Base-by-base conservation (phyloP, 2,797 vertebrate genomes). In the Thamnophis elegans region DNA sequence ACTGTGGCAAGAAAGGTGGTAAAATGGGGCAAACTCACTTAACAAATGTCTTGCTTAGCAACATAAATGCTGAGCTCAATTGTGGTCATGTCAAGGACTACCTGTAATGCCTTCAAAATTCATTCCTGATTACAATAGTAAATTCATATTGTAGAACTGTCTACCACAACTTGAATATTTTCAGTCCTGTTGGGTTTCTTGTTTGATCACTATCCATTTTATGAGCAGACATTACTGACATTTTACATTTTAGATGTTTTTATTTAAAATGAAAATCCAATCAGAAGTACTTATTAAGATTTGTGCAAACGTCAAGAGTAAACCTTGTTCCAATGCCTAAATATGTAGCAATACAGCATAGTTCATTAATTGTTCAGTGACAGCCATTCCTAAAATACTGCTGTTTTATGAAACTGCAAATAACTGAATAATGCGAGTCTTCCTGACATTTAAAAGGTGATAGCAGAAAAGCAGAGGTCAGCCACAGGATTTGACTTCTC, bases 191-290 rank as follows among this genome's bases (percentile, higher is more conserved):
- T 65, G 62, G 28, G 12, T 65, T 65, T 13, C 12, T 4, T 65
- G 12, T n/a, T 13, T 65, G 11, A 65, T n/a, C 28, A 28, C 9
- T 65, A 65, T 65, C 12, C 12, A 65, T 73, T 36, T 73, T 36
- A 73, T 73, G 7, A 36, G 7, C 32, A 36, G 16, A 36, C 65
- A 73, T 20, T 68, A 68, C 14, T 68, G 14, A 68, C 65, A 20
- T 20, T 93, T 94, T 95, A 90, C 90, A 93, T 93, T 93, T 65
- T 65, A 13, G 12, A 65, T 59, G 90, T 90, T 91, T 65, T 36
- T 88, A 60, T 36, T 58, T 42, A 82, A 90, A 56, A 56, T 90
- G 2, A 51, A 73, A 93, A 90, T 85, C 42, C 13, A 55, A 10
- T 8, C 55, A 26, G 13, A 68, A 55, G 73, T 28, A 25, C 36